Conservation (phyloP, 2,113 vertebrate genomes). For the Chitala chitala region DNA sequence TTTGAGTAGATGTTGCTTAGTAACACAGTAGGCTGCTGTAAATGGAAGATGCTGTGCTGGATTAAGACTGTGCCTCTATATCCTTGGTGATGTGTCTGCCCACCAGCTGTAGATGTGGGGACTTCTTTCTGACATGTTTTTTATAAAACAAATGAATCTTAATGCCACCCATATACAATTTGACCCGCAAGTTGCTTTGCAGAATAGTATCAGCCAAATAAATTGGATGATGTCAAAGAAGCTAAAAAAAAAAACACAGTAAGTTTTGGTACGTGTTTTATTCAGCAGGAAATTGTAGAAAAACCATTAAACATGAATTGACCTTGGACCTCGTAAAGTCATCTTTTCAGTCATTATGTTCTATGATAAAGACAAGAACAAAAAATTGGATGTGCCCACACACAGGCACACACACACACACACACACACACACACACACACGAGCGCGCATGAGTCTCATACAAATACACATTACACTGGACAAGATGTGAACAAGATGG, state of each 20-base stretch:
- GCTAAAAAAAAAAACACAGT: too few species aligned
- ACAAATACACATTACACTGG: too few species aligned
- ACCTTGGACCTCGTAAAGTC: too few species aligned
- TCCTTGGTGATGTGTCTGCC: not conserved
- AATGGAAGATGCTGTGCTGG: not conserved
- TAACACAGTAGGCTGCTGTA: not conserved
- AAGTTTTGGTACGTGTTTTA: too few species aligned
- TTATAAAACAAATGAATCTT: not conserved
- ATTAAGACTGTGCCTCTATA: not conserved
- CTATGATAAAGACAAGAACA: not conserved
- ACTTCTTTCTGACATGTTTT: not conserved
- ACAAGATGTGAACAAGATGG: too few species aligned
- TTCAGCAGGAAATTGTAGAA: too few species aligned
- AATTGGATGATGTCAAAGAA: too few species aligned
- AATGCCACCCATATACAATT: too few species aligned
- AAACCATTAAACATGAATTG: not conserved
- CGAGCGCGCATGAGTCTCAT: not conserved
- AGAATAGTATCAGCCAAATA: too few species aligned
- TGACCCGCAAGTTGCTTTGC: too few species aligned
- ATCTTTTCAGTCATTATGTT: too few species aligned
- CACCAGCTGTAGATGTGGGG: not conserved
- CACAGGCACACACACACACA: not conserved
- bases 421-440: not conserved
- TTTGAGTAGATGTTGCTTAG: slow-evolving; percentile 15
- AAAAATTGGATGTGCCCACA: too few species aligned